These are phyloP conservation scores for Parnassius mnemosyne DNA, from an alignment of 2,888 invertebrate genomes.

Conservation along the genomic window DNA sequence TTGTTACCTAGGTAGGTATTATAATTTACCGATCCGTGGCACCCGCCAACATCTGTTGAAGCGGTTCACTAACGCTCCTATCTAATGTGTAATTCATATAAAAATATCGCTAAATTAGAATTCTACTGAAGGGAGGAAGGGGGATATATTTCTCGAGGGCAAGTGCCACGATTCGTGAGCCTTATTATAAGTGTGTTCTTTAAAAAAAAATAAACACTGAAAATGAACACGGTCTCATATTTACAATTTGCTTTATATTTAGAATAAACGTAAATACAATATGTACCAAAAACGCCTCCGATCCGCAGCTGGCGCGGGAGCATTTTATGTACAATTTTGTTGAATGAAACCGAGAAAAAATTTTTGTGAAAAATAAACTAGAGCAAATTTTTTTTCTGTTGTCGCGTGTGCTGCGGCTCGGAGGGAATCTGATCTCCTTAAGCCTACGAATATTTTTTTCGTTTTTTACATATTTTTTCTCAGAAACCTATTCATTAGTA, in stretches of 20 bases:
- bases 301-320: slow-evolving; percentile 35
- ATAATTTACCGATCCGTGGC: slow-evolving; percentile 7
- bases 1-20: slow-evolving; percentile 19
- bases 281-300: slow-evolving; percentile 43
- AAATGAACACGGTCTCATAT: slow-evolving; percentile 73
- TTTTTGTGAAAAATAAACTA: slow-evolving; percentile 35
- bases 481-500: slow-evolving; percentile 62
- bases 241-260: slow-evolving; percentile 60
- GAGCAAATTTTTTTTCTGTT: slow-evolving; percentile 33
- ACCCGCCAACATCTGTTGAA: slow-evolving; percentile 9
- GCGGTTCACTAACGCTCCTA: slow-evolving; percentile 1
- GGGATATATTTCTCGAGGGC: slow-evolving; percentile 3
- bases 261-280: slow-evolving; percentile 57
- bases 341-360: slow-evolving; percentile 40
- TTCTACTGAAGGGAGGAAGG: neutral
- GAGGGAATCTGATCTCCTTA: slow-evolving; percentile 43
- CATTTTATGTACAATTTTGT: slow-evolving; percentile 59
- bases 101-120: slow-evolving; percentile 40
- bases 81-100: slow-evolving; percentile 36
- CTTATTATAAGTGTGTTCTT: slow-evolving; percentile 58
- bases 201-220: slow-evolving; percentile 75
- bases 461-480: slow-evolving; percentile 43
- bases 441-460: slow-evolving; percentile 48
- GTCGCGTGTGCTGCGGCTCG: slow-evolving; percentile 5
- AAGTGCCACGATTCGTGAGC: slow-evolving; percentile 48